A percentile compares a stretch with the other conserved stretches of the same genome.
Evolutionary conservation across 2,797 vertebrate genomes (phyloP).

Genomic region (Sphenodon punctatus): DNA sequence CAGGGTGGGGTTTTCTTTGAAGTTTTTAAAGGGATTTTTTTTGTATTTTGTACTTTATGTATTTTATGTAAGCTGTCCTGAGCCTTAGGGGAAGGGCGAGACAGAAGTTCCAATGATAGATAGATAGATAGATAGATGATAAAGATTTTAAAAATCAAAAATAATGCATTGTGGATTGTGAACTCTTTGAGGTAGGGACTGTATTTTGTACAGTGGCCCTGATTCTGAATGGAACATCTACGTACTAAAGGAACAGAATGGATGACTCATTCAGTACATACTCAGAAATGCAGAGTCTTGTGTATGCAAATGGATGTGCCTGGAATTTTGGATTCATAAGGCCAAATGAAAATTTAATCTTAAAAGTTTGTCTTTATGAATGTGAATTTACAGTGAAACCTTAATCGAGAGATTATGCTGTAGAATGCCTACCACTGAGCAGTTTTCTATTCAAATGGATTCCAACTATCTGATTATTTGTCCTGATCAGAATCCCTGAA

Average conservation of each 20-base stretch:
- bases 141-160: no score
- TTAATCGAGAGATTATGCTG: conserved; percentile 10
- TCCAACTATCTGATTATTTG: conserved; percentile 6
- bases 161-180: no score
- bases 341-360: not conserved
- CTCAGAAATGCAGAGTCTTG: no score
- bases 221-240: not conserved
- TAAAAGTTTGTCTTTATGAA: conserved; percentile 26
- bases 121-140: no score
- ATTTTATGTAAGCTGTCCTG: no score
- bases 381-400: conserved; percentile 29
- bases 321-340: not conserved
- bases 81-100: no score
- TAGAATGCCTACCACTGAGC: not conserved
- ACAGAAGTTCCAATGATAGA: no score
- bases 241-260: not conserved
- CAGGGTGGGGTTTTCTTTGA: no score
- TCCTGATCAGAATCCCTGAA: conserved; percentile 13
- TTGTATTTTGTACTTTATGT: no score
- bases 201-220: not conserved
- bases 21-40: no score
- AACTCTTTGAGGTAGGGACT: not conserved
- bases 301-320: not conserved
- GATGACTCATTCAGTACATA: no score
- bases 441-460: conserved; percentile 19